phyloP scores from a whole-genome alignment of 2,888 invertebrate genomes.

The Apoda limacodes region DNA sequence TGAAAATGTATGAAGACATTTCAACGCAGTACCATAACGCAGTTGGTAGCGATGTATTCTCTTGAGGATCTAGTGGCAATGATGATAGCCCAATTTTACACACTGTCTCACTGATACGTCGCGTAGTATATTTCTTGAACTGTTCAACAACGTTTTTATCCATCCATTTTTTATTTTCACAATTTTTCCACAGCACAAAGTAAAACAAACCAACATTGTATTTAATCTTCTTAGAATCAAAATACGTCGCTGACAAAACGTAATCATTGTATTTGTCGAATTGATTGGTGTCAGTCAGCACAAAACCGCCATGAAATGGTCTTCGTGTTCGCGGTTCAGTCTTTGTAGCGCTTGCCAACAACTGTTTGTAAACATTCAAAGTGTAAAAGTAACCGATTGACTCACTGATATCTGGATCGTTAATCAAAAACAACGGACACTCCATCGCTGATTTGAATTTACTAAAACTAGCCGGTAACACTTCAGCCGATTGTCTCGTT shows the following conservation, averaged over 20 bases:
- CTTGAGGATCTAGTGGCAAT: constrained; percentile 29
- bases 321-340: constrained; percentile 31
- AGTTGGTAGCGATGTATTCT: constrained; percentile 23
- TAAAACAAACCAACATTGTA: constrained; percentile 33
- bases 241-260: constrained; percentile 33
- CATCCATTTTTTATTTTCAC: constrained; percentile 36
- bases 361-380: constrained; percentile 30
- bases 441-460: constrained; percentile 30
- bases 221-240: constrained; percentile 27
- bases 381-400: constrained; percentile 37
- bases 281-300: constrained; percentile 25
- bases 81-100: constrained; percentile 31
- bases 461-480: constrained; percentile 24
- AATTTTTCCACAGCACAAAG: constrained; percentile 32
- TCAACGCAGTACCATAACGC: constrained; percentile 35
- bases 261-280: constrained; percentile 38
- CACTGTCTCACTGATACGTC: constrained; percentile 26
- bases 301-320: constrained; percentile 31
- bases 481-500: constrained; percentile 3
- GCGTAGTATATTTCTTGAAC: constrained; percentile 28
- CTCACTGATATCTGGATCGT: constrained; percentile 26
- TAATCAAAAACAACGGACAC: constrained; percentile 30
- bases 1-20: constrained; percentile 28
- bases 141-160: constrained; percentile 30
- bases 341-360: constrained; percentile 21